Conservation (phyloP, 2,113 vertebrate genomes). For the Condylura cristata region DNA sequence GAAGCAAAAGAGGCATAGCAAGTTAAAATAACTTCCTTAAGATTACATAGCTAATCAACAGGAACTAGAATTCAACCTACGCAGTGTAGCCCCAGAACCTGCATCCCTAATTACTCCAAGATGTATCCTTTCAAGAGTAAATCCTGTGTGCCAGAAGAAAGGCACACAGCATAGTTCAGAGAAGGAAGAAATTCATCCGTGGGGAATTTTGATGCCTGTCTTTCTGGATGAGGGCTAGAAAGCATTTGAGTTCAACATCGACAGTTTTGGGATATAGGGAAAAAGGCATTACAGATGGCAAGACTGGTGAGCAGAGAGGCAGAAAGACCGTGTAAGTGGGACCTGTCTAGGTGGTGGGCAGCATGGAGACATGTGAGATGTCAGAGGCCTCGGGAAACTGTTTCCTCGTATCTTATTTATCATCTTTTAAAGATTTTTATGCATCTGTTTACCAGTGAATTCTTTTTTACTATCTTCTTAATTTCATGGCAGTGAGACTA, state of each 20-base stretch:
- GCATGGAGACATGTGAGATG: not conserved
- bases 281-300: not conserved
- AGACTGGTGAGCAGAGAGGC: not conserved
- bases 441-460: not conserved
- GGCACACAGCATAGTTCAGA: not conserved
- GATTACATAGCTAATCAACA: not conserved
- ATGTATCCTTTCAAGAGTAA: not conserved
- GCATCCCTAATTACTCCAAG: not conserved
- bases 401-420: not conserved
- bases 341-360: not conserved
- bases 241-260: not conserved
- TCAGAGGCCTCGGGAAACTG: not conserved
- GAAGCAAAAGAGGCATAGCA: not conserved
- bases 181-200: not conserved
- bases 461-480: not conserved
- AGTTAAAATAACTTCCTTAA: not conserved
- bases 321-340: not conserved
- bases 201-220: not conserved
- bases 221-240: not conserved
- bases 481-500: not conserved
- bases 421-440: constrained; percentile 22
- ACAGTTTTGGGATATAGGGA: not conserved
- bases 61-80: not conserved
- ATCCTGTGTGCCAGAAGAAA: not conserved
- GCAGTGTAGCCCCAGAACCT: not conserved